phyloP scores from a whole-genome alignment of 2,113 vertebrate genomes.

The Rhipidura dahli region DNA sequence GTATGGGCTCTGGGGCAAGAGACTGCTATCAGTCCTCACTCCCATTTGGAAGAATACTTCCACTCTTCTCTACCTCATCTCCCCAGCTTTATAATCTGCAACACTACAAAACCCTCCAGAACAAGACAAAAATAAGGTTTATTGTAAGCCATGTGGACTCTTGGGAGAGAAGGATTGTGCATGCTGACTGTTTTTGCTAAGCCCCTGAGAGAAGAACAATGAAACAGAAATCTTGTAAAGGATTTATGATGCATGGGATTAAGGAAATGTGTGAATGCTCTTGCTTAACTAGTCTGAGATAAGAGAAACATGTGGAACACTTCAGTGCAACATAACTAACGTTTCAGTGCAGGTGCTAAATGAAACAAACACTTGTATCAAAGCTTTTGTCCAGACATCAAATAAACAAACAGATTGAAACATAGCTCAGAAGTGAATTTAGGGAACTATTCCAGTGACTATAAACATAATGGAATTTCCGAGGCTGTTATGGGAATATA shows the following conservation, averaged over 20 bases:
- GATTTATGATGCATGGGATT: constrained; percentile 72
- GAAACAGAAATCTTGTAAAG: constrained; percentile 60
- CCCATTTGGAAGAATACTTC: background rate
- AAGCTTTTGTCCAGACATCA: constrained; percentile 34
- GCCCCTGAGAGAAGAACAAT: constrained; percentile 68
- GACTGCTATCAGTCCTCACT: background rate
- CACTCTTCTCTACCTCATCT: background rate
- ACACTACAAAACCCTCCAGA: background rate
- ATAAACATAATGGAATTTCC: background rate
- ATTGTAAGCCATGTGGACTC: background rate
- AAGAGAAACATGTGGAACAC: constrained; percentile 72
- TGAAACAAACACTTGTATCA: constrained; percentile 56
- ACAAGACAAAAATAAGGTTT: background rate
- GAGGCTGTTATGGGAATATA: background rate
- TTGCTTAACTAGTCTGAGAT: constrained; percentile 53
- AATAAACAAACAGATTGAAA: constrained; percentile 52
- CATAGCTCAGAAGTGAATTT: background rate
- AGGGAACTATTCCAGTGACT: background rate
- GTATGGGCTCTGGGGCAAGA: background rate
- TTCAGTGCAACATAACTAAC: constrained; percentile 63
- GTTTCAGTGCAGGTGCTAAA: constrained; percentile 71
- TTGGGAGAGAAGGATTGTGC: background rate
- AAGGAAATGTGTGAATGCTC: constrained; percentile 67
- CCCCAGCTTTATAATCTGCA: background rate
- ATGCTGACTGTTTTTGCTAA: constrained; percentile 1